Conservation (phyloP, 1,140 invertebrate species). For the Nixonia krombeini region DNA sequence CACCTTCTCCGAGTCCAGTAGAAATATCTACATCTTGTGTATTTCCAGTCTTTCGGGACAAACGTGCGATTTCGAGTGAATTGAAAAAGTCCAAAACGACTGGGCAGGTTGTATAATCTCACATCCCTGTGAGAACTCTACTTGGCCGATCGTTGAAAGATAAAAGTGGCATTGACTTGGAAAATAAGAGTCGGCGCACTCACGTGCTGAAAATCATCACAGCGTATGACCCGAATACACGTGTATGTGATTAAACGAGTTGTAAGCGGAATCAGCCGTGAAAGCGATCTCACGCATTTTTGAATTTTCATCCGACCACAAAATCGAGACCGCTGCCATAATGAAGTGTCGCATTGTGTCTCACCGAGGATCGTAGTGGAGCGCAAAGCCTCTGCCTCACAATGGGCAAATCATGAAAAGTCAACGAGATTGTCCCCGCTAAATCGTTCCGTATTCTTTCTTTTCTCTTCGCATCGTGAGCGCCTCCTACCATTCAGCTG, state of each 20-base stretch:
- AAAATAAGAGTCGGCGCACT: not conserved
- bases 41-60: too few relatives aligned
- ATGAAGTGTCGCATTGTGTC: conserved; percentile 14
- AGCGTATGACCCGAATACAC: not conserved
- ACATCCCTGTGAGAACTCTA: not conserved
- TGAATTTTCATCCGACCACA: conserved; percentile 12
- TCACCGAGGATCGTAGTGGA: not conserved
- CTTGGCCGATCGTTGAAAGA: conserved; percentile 6
- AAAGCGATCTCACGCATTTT: conserved; percentile 20
- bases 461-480: not conserved
- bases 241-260: not conserved
- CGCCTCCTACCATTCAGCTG: conserved; percentile 9
- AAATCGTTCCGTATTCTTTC: not conserved
- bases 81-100: too few relatives aligned
- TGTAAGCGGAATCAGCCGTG: not conserved
- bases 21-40: too few relatives aligned
- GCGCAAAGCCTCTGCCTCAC: not conserved
- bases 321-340: conserved; percentile 6
- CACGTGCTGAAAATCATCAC: conserved; percentile 4
- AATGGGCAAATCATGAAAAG: conserved; percentile 11
- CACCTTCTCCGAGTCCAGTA: too few relatives aligned
- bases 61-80: too few relatives aligned
- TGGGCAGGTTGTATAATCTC: not conserved
- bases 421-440: conserved; percentile 11
- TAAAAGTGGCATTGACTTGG: conserved; percentile 10